These are phyloP conservation scores for Meloe dianella DNA, from an alignment of 2,888 invertebrate genomes.

Conservation along the genomic window DNA sequence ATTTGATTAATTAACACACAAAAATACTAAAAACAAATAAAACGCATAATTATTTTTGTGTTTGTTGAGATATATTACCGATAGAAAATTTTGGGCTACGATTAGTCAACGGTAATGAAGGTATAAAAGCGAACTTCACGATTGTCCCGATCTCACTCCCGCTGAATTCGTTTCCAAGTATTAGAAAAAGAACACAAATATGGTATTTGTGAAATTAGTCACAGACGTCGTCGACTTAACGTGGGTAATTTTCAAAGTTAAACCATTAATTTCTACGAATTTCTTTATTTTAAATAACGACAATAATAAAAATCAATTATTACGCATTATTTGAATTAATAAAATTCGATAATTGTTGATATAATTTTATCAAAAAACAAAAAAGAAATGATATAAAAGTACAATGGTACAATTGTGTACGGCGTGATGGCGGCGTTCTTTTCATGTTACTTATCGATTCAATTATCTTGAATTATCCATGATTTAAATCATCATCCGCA, in stretches of 20 bases:
- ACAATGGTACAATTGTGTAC: not conserved
- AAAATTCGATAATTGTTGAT: not conserved
- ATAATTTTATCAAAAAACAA: not conserved
- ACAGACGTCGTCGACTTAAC: not conserved
- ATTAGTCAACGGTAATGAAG: not conserved
- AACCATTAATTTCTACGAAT: not conserved
- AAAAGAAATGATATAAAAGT: not conserved
- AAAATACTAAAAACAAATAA: too few species aligned
- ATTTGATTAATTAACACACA: too few species aligned
- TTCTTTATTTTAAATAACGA: not conserved
- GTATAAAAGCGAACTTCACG: constrained; percentile 1
- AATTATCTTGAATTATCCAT: constrained; percentile 15
- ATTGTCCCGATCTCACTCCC: not conserved
- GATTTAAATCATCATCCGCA: constrained; percentile 13
- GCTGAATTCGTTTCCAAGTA: not conserved
- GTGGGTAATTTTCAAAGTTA: not conserved
- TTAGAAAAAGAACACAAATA: not conserved
- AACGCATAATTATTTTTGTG: too few species aligned
- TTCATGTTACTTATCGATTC: not conserved
- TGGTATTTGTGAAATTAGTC: not conserved
- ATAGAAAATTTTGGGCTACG: not conserved
- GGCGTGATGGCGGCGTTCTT: not conserved
- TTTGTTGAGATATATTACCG: too few species aligned
- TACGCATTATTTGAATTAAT: not conserved
- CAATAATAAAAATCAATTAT: not conserved